These are phyloP conservation scores for Centruroides sculpturatus DNA, from an alignment of 1,140 invertebrate genomes.

Conservation along the genomic window DNA sequence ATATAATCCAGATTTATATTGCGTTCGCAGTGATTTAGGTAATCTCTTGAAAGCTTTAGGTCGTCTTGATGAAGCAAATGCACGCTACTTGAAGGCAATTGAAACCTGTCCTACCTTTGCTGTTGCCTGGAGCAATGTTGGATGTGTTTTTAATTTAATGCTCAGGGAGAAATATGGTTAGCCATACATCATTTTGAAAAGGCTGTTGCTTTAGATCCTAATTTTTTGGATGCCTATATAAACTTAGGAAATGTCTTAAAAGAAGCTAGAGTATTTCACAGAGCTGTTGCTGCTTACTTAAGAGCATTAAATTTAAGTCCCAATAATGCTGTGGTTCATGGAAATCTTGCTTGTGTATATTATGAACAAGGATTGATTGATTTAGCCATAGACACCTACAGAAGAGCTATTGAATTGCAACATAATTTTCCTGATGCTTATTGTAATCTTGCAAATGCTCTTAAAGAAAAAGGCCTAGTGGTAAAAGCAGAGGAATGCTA, in stretches of 20 bases:
- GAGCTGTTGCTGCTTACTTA: conserved; percentile 97
- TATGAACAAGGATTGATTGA: conserved; percentile 99
- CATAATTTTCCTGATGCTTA: conserved; percentile 99
- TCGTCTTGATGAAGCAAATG: conserved; percentile 98
- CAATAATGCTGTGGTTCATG: conserved; percentile 96
- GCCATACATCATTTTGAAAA: conserved; percentile 99
- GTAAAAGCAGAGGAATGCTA: conserved; percentile 96
- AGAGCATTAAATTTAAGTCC: conserved; percentile 88
- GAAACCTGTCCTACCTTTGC: conserved; percentile 98
- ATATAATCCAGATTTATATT: conserved; percentile 98
- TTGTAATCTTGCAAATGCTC: conserved; percentile 97
- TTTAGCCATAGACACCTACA: conserved; percentile 95
- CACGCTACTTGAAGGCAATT: conserved; percentile 98
- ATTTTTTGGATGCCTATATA: conserved; percentile 98
- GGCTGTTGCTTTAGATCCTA: conserved; percentile 94
- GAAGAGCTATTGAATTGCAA: conserved; percentile 91
- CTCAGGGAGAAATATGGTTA: conserved; percentile 99
- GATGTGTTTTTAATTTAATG: conserved; percentile 99
- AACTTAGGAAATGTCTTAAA: conserved; percentile 98
- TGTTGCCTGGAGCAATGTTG: conserved; percentile 99
- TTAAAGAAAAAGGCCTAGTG: conserved; percentile 93
- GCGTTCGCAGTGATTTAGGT: conserved; percentile 96
- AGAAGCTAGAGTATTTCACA: conserved; percentile 96
- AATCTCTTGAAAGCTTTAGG: conserved; percentile 98
- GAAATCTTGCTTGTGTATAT: conserved; percentile 97